phyloP scores from a whole-genome alignment of 2,888 invertebrate genomes.

The Schizaphis graminum region DNA sequence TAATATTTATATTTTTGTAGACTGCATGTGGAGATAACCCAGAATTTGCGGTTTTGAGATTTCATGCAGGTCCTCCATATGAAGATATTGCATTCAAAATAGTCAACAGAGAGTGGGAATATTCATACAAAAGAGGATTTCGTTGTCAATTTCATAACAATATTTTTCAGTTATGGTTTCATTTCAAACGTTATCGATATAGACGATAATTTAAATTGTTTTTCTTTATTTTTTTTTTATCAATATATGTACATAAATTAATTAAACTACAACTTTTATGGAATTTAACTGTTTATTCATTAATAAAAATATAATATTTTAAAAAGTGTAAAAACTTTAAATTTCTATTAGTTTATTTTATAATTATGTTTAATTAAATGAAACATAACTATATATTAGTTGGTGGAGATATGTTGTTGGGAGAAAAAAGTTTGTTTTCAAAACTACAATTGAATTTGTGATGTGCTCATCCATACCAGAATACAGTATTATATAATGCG shows the following conservation, averaged over 20 bases:
- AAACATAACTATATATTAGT: not conserved
- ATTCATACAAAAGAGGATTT: conserved; percentile 97
- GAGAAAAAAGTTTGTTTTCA: not conserved
- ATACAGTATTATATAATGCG: not conserved
- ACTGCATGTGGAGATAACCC: conserved; percentile 91
- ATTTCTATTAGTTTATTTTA: not conserved
- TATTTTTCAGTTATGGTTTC: conserved; percentile 99
- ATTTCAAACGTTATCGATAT: conserved; percentile 98
- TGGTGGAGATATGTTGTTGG: not conserved
- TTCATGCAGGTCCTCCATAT: conserved; percentile 99
- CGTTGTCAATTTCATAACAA: conserved; percentile 99
- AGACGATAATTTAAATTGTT: conserved; percentile 75
- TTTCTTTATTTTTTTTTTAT: conserved; percentile 11
- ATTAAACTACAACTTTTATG: not conserved
- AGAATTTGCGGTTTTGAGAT: conserved; percentile 94
- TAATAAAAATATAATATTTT: not conserved
- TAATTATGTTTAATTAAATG: not conserved
- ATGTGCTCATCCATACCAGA: not conserved
- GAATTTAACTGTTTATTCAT: not conserved
- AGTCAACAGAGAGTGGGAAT: conserved; percentile 99
- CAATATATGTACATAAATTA: conserved; percentile 23
- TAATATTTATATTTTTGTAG: conserved; percentile 71
- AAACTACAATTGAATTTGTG: not conserved
- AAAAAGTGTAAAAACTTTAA: not conserved
- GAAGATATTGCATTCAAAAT: conserved; percentile 99